Percentiles rank a stretch among this genome's conserved stretches.
Conservation (phyloP, 2,888 invertebrate species). For the Epicampocera succincta region DNA sequence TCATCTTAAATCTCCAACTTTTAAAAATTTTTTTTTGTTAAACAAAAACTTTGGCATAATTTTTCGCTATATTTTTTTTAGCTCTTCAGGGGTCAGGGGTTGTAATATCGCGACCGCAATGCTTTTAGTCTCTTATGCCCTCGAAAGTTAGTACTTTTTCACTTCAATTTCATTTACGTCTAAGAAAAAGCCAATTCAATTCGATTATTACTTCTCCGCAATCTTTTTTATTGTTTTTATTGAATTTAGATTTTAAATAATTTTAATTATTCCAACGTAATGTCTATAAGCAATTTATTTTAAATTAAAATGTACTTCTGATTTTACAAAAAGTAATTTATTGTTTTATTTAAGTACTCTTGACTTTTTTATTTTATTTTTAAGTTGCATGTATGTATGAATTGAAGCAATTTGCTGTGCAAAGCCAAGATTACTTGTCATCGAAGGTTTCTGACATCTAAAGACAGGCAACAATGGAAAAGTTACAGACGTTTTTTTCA, state of each 20-base stretch:
- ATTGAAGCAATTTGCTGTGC: too few species aligned
- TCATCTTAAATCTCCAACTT: too few species aligned
- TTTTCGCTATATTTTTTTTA: too few species aligned
- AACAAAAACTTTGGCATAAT: too few species aligned
- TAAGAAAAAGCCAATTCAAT: too few species aligned
- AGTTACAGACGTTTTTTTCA: not conserved
- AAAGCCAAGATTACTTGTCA: conserved; percentile 24
- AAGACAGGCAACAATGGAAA: conserved; percentile 6
- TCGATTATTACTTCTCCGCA: too few species aligned
- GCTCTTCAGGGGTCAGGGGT: too few species aligned
- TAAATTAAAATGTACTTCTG: not conserved
- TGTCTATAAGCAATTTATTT: not conserved
- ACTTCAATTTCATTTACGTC: too few species aligned
- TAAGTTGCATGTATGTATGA: not conserved
- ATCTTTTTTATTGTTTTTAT: conserved; percentile 3
- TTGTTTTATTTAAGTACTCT: not conserved
- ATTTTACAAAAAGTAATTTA: conserved; percentile 11
- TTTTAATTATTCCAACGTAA: not conserved
- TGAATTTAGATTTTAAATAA: conserved; percentile 7
- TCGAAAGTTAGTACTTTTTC: too few species aligned
- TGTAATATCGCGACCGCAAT: too few species aligned
- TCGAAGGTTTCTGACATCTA: not conserved
- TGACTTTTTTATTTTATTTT: conserved; percentile 2
- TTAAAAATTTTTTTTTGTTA: too few species aligned
- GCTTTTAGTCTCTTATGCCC: too few species aligned